A percentile compares a stretch with the other conserved stretches of the same genome.
phyloP scores from a whole-genome alignment of 2,888 invertebrate genomes.

The Drosophila fulvimacula region DNA sequence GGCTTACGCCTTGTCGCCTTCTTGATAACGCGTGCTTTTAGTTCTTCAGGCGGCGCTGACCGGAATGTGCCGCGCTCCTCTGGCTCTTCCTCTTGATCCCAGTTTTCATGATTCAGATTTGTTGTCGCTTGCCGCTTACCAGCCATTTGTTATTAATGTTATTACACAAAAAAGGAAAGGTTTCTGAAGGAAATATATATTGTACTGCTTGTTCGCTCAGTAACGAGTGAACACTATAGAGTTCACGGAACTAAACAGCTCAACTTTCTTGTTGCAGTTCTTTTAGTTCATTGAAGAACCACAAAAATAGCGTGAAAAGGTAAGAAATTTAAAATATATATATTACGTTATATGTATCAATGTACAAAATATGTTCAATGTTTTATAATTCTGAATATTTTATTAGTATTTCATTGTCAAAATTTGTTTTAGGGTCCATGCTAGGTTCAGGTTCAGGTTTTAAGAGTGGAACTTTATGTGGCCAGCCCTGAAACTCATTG shows the following conservation, averaged over 20 bases:
- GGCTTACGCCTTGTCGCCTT: constrained; percentile 87
- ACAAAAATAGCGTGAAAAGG: neutral
- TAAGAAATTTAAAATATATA: no score
- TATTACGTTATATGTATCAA: no score
- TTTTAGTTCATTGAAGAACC: neutral
- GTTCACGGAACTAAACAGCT: constrained; percentile 2
- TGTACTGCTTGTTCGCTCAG: constrained; percentile 15
- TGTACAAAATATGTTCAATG: neutral
- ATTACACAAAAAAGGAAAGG: neutral
- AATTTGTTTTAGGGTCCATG: neutral
- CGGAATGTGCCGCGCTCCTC: constrained; percentile 92
- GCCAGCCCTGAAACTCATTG: constrained; percentile 35
- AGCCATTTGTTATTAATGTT: constrained; percentile 86
- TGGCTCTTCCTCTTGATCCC: constrained; percentile 91
- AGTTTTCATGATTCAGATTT: constrained; percentile 93
- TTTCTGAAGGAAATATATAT: constrained; percentile 10
- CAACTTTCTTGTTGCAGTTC: neutral
- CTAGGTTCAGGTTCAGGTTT: neutral
- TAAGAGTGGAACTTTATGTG: neutral
- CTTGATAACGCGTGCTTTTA: constrained; percentile 91
- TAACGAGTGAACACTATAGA: constrained; percentile 1
- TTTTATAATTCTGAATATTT: neutral
- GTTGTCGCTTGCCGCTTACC: constrained; percentile 90
- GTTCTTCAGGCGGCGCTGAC: constrained; percentile 88
- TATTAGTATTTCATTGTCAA: neutral